Evolutionary conservation across 37 sponge, comb jelly and placozoan genomes (phyloP).

Genomic region (Beroe forskalii): DNA sequence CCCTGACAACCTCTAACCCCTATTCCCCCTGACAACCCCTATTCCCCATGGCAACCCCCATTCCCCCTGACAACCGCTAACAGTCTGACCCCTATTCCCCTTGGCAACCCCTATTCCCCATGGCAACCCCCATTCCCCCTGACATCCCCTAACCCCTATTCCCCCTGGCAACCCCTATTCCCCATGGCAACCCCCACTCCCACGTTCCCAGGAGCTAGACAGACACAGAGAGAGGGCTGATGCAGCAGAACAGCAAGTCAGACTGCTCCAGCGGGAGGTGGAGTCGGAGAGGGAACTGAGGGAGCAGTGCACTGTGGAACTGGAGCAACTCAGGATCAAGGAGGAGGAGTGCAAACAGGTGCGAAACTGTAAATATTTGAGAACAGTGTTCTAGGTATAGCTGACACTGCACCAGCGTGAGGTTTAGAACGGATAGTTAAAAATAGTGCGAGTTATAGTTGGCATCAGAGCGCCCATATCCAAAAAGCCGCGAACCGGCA

Average conservation of each 20-base stretch:
- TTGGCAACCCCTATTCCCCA: too few species aligned
- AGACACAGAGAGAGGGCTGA: slow-evolving; percentile 45
- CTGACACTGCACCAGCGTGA: not conserved
- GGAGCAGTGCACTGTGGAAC: not conserved
- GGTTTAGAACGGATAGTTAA: not conserved
- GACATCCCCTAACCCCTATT: too few species aligned
- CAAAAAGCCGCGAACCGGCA: too few species aligned
- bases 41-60: too few species aligned
- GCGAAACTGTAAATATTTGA: not conserved
- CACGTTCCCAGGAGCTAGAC: slow-evolving; percentile 30
- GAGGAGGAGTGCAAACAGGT: slow-evolving; percentile 63
- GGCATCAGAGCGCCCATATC: too few species aligned
- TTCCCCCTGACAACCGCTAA: too few species aligned
- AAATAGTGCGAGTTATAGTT: too few species aligned
- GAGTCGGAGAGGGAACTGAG: not conserved
- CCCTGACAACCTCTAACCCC: too few species aligned
- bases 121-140: too few species aligned
- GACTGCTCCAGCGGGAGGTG: slow-evolving; percentile 20
- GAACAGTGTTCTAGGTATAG: not conserved
- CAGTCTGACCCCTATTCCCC: too few species aligned
- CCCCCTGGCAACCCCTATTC: too few species aligned
- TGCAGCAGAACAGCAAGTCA: slow-evolving; percentile 20
- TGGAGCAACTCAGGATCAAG: slow-evolving; percentile 11
- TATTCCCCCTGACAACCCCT: too few species aligned
- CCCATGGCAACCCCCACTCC: not conserved